Evolutionary conservation across 1,140 invertebrate genomes (phyloP), one percentile per base, ranked within the genome.

Genomic region (Penaeus indicus): DNA sequence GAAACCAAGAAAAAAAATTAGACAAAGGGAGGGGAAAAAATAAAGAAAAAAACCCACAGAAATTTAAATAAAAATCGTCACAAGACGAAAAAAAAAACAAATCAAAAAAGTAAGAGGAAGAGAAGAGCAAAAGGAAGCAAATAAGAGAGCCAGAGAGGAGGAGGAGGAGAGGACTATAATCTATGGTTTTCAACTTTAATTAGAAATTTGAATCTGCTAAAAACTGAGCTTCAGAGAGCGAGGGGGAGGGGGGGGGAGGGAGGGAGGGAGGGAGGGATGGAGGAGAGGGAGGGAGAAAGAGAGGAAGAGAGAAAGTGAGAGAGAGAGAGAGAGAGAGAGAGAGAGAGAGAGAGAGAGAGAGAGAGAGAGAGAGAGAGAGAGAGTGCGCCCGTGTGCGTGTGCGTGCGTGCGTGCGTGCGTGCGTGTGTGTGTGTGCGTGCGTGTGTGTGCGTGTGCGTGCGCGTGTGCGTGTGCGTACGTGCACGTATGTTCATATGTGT

Each of bases 391-490:
- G 8, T 0, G 32, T 32, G 77, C 2, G 10, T 32, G 19, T 1
- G 32, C 16, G 27, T 32, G 77, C 2, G 77, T 16, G 11, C 0
- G 19, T 16, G 77, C 11, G 8, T 11, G 7, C 5, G 10, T 3
- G 77, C 0, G 77, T 25, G 42, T 3, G 77, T 11, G 21, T 19
- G 38, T 10, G 32, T 25, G 75, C 3, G 75, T 0, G 75, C 3
- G 75, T 22, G 27, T 3, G 75, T 27, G 75, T 38, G 18, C 7
- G 75, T 38, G 21, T 38, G 18, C 19, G 75, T 27, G 25, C 8
- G 75, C 8, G 75, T 78, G 32, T n/a, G 22, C 25, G 75, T 78
- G 75, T 78, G 75, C 25, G 11, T 78, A 16, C 25, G 75, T 78
- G 75, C 19, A 16, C 8, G 79, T 21, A n/a, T n/a, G 10, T 25